Evolutionary conservation across 2,888 invertebrate genomes (phyloP), one percentile per base, ranked within the genome.

Genomic region (Agriopis marginaria): DNA sequence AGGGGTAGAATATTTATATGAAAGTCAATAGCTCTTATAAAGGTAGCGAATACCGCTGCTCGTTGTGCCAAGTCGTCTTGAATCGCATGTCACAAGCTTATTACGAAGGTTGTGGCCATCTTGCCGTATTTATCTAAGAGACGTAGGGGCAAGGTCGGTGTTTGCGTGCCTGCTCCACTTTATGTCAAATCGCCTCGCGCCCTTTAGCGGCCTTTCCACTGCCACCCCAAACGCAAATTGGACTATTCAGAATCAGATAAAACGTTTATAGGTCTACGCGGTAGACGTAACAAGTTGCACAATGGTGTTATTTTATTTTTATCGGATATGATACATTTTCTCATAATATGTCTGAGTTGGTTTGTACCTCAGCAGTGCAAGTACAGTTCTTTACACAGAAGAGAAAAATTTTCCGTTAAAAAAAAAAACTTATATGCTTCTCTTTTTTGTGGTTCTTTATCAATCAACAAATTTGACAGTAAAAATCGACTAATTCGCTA

Each of bases 101-200:
- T 80, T 83, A 60, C 32, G 8, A 32, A 32, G 12, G 11, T n/a
- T 50, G 40, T 12, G 79, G 70, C 74, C 70, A 74, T 55, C 78
- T 73, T 75, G 76, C 74, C 69, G 69, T 80, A 77, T 83, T 88
- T 89, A 87, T 87, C 85, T 85, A 77, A 72, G 75, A 76, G 74
- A 79, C 79, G 77, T 71, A 88, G 87, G 89, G 86, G 84, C 90
- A 90, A 91, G 91, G 91, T 75, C 84, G 77, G 39, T 65, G 67
- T 63, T 90, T 77, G 90, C 91, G 89, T 90, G 91, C 79, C 79
- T 74, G 75, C 73, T 72, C 80, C 82, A 82, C 83, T 87, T 88
- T 88, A 86, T 81, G 77, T 82, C 74, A 73, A 70, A 76, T 80
- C 76, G 75, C 79, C 76, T 75, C 55, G 74, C 80, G 86, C 87